Conservation (phyloP, 2,888 invertebrate genomes). For the Caradrina kadenii region DNA sequence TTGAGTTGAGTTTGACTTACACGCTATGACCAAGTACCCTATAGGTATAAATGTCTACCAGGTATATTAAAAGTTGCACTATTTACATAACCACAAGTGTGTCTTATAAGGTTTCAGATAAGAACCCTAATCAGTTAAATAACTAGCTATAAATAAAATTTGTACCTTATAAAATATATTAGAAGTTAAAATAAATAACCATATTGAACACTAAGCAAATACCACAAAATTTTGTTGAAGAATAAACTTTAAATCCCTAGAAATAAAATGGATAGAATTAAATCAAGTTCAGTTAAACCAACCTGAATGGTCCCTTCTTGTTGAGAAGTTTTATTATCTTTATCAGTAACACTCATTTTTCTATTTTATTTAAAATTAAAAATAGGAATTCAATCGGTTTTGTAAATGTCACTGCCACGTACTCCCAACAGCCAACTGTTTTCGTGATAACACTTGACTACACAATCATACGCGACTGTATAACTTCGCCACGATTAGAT, state of each 20-base stretch:
- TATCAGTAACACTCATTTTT: constrained; percentile 74
- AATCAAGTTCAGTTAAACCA: constrained; percentile 55
- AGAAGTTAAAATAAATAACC: constrained; percentile 7
- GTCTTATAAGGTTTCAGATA: neutral
- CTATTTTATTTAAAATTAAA: constrained; percentile 45
- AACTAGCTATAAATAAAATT: neutral
- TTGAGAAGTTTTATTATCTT: constrained; percentile 61
- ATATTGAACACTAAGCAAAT: constrained; percentile 7
- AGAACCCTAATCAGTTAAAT: neutral
- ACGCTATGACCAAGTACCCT: neutral
- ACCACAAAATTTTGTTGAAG: constrained; percentile 10
- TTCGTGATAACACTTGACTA: constrained; percentile 77
- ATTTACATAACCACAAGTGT: neutral
- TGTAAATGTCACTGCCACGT: constrained; percentile 82
- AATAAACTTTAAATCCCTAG: neutral
- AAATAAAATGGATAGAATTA: neutral
- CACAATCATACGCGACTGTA: constrained; percentile 58
- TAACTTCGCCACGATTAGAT: constrained; percentile 72
- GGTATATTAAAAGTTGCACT: neutral
- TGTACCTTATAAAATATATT: neutral
- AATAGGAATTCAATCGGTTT: constrained; percentile 25
- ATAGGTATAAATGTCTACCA: neutral
- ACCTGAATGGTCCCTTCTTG: constrained; percentile 73
- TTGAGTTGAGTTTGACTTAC: neutral
- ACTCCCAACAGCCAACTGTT: constrained; percentile 77